Percentiles rank a stretch among this genome's conserved stretches.
Conservation (phyloP, 2,888 invertebrate genomes). For the Unio delphinus region DNA sequence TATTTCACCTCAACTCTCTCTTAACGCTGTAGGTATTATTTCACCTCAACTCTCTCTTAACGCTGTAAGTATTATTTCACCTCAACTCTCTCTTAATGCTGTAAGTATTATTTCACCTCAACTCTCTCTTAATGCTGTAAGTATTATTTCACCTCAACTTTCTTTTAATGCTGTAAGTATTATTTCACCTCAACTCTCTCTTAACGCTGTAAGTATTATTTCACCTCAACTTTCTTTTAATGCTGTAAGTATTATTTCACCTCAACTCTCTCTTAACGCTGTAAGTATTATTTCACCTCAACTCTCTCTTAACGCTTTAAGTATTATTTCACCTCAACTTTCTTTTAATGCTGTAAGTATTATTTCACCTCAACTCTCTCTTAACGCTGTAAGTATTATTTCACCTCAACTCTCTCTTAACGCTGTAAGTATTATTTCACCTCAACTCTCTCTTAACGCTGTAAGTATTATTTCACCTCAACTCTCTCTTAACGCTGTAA, state of each 20-base stretch:
- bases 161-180: conserved; percentile 32
- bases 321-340: conserved; percentile 37
- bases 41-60: conserved; percentile 58
- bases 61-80: conserved; percentile 21
- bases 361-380: conserved; percentile 52
- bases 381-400: conserved; percentile 21
- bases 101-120: conserved; percentile 40
- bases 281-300: conserved; percentile 40
- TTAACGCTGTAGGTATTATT: conserved; percentile 20
- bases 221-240: conserved; percentile 58
- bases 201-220: conserved; percentile 20
- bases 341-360: conserved; percentile 32
- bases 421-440: conserved; percentile 27
- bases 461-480: conserved; percentile 40
- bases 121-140: conserved; percentile 47
- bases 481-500: conserved; percentile 41
- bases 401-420: conserved; percentile 58
- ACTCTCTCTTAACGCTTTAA: conserved; percentile 54
- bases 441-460: conserved; percentile 55
- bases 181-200: conserved; percentile 52
- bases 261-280: conserved; percentile 54
- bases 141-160: conserved; percentile 47
- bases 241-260: conserved; percentile 21
- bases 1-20: conserved; percentile 52
- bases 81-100: conserved; percentile 54